Conservation (phyloP, 2,113 vertebrate species). For the Crotalus horridus region DNA sequence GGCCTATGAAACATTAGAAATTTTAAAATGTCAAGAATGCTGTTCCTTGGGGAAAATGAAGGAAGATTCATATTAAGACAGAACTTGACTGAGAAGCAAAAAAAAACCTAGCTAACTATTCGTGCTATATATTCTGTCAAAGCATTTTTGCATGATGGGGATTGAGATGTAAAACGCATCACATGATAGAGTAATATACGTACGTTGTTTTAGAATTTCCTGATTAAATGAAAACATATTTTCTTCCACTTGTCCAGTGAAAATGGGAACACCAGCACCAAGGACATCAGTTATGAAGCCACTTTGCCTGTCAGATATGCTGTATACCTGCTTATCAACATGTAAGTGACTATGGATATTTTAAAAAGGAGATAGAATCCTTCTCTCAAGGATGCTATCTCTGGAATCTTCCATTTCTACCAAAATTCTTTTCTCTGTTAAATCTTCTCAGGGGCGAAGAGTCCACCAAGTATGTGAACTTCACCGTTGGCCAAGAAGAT, state of each 20-base stretch:
- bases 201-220: neutral
- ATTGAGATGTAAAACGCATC: neutral
- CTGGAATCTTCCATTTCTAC: neutral
- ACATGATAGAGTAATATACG: neutral
- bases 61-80: neutral
- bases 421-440: neutral
- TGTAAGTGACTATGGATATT: conserved; percentile 26
- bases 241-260: conserved; percentile 35
- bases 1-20: neutral
- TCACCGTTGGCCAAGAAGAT: conserved; percentile 64
- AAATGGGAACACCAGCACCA: conserved; percentile 36
- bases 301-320: conserved; percentile 47
- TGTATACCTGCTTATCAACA: conserved; percentile 41
- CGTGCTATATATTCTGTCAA: neutral
- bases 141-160: neutral
- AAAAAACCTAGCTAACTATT: neutral
- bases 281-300: conserved; percentile 11
- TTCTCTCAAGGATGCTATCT: no score
- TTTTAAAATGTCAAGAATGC: neutral
- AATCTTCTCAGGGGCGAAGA: conserved; percentile 61
- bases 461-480: conserved; percentile 73
- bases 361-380: neutral
- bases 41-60: neutral
- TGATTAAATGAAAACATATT: neutral
- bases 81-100: neutral